phyloP scores from a whole-genome alignment of 2,888 invertebrate species.

The Biston stratarius region DNA sequence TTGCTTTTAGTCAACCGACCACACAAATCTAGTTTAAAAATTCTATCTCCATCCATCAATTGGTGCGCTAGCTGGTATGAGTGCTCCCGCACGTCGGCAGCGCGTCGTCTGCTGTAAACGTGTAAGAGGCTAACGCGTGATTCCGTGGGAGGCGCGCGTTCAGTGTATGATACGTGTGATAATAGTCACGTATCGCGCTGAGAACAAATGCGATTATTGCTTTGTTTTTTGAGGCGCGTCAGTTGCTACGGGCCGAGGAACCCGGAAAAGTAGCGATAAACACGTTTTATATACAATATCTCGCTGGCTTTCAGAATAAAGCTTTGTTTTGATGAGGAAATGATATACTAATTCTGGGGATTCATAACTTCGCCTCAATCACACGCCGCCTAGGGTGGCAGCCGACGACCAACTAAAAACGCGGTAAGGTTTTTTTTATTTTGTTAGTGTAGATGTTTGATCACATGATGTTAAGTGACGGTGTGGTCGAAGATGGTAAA shows the following conservation, averaged over 20 bases:
- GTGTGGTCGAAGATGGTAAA: too few relatives aligned
- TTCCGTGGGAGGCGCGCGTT: slow-evolving; percentile 15
- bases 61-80: too few relatives aligned
- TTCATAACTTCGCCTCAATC: too few relatives aligned
- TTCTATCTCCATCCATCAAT: not conserved
- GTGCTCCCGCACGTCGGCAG: not conserved
- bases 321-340: not conserved
- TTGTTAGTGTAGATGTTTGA: too few relatives aligned
- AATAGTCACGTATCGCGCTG: slow-evolving; percentile 32
- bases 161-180: slow-evolving; percentile 28
- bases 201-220: slow-evolving; percentile 28
- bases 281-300: slow-evolving; percentile 19
- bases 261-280: slow-evolving; percentile 22
- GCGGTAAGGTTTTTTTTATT: too few relatives aligned
- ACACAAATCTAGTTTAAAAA: not conserved
- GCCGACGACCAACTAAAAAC: too few relatives aligned
- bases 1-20: not conserved
- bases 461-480: too few relatives aligned
- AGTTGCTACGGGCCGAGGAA: slow-evolving; percentile 9
- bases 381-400: too few relatives aligned
- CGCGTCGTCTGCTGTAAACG: slow-evolving; percentile 19
- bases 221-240: slow-evolving; percentile 28
- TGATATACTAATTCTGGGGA: not conserved
- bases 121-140: slow-evolving; percentile 1
- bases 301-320: slow-evolving; percentile 10